phyloP scores from a whole-genome alignment of 2,888 invertebrate species.

The Lutraria lutraria region DNA sequence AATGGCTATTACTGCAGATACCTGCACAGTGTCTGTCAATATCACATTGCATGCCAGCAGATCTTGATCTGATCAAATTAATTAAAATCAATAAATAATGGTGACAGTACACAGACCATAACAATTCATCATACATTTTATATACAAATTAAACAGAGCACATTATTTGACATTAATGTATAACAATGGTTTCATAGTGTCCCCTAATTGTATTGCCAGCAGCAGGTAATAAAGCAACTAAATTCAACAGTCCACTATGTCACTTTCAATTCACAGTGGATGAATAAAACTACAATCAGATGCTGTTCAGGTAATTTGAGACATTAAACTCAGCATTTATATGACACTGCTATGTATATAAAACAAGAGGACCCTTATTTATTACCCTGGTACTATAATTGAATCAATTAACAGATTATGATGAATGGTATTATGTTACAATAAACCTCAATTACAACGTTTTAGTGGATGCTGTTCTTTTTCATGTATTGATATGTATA shows the following conservation, averaged over 20 bases:
- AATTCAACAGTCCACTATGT: not conserved
- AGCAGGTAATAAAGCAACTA: not conserved
- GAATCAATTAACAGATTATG: no score
- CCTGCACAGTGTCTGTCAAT: not conserved
- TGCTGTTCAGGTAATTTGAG: no score
- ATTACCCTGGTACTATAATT: no score
- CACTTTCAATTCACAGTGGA: not conserved
- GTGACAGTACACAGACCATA: not conserved
- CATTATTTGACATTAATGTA: not conserved
- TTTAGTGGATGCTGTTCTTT: no score
- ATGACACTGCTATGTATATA: no score
- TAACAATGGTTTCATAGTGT: not conserved
- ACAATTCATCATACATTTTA: not conserved
- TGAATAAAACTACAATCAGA: no score
- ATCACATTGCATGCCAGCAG: not conserved
- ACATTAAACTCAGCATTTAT: no score
- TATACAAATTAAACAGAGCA: not conserved
- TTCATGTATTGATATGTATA: no score
- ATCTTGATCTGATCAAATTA: not conserved
- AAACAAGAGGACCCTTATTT: no score
- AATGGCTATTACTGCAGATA: not conserved
- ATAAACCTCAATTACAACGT: no score
- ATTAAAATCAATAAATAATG: conserved; percentile 17
- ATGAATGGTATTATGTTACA: no score
- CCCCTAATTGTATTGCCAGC: not conserved